Percentiles rank a stretch among this genome's conserved stretches.
Conservation (phyloP, 2,888 invertebrate species). For the Euspilapteryx auroguttella region DNA sequence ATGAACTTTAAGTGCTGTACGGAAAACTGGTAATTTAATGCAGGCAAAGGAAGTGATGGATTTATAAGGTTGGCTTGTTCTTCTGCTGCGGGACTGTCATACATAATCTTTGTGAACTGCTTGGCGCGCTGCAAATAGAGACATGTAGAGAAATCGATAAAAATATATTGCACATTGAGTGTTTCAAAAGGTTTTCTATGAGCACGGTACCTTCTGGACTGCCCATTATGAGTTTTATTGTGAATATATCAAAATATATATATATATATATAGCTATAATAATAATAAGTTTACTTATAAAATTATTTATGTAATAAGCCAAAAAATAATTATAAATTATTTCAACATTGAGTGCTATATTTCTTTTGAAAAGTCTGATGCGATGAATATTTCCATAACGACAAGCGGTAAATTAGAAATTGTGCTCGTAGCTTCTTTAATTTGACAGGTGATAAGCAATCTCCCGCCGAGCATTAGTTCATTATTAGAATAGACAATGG, state of each 20-base stretch:
- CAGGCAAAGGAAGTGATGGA: slow-evolving; percentile 19
- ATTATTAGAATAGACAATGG: slow-evolving; percentile 23
- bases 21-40: slow-evolving; percentile 24
- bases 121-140: slow-evolving; percentile 35
- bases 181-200: too few species aligned
- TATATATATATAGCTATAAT: too few species aligned
- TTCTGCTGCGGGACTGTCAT: slow-evolving; percentile 42
- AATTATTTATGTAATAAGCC: too few species aligned
- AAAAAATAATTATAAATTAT: too few species aligned
- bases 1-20: slow-evolving; percentile 18
- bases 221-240: too few species aligned
- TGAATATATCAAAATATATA: too few species aligned
- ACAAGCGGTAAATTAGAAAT: too few species aligned
- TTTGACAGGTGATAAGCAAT: slow-evolving; percentile 26
- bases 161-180: too few species aligned
- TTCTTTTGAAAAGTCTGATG: too few species aligned
- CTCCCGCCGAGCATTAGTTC: slow-evolving; percentile 17
- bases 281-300: too few species aligned
- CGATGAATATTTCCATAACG: too few species aligned
- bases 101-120: slow-evolving; percentile 58
- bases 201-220: too few species aligned
- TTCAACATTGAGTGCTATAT: neutral
- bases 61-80: slow-evolving; percentile 37
- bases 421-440: slow-evolving; percentile 12
- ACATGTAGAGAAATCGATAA: slow-evolving; percentile 21